Conservation (phyloP, 2,797 vertebrate genomes). For the Intellagama lesueurii region DNA sequence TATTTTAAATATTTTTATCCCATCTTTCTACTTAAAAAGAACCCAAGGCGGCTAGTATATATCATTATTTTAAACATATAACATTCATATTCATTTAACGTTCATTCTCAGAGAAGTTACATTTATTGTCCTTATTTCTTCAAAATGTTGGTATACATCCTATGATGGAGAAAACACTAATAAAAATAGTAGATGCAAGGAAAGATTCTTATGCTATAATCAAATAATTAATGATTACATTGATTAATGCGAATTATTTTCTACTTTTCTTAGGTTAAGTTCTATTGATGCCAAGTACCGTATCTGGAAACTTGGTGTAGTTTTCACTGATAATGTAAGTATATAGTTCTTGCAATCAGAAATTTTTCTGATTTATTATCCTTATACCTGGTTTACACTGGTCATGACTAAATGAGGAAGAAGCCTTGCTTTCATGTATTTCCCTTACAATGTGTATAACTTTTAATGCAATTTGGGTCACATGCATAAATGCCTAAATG, state of each 20-base stretch:
- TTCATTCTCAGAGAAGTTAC: background rate
- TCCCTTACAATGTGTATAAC: background rate
- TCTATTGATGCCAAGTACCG: constrained; percentile 98
- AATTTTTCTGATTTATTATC: background rate
- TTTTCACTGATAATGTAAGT: constrained; percentile 99
- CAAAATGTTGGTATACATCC: background rate
- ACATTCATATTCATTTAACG: background rate
- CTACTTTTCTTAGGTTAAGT: constrained; percentile 86
- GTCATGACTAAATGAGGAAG: background rate
- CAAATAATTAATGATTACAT: constrained; percentile 46
- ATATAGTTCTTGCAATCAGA: background rate
- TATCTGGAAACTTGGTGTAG: constrained; percentile 96
- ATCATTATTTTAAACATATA: background rate
- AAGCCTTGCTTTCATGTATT: background rate
- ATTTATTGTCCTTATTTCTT: background rate
- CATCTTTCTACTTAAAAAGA: too few species aligned
- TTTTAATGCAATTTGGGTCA: background rate
- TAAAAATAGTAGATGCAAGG: background rate
- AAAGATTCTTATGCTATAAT: constrained; percentile 15
- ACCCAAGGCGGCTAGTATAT: background rate
- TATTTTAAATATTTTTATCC: background rate
- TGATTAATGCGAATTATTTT: constrained; percentile 52
- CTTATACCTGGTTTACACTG: background rate
- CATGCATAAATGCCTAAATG: background rate
- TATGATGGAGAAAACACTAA: background rate